phyloP scores from a whole-genome alignment of 2,888 invertebrate genomes.

The Clostera curtula region DNA sequence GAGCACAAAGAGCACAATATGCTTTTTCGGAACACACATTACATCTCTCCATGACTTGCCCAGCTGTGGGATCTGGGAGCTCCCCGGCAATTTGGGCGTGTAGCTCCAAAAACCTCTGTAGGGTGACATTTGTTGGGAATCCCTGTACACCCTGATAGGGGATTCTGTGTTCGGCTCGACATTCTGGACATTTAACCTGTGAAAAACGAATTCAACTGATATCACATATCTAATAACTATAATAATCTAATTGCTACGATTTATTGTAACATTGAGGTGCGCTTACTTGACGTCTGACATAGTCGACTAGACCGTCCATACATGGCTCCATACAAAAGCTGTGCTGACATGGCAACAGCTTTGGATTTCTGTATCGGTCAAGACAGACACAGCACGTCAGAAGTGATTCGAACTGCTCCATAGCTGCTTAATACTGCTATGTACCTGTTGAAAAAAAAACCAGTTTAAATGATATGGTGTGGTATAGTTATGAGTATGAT shows the following conservation, averaged over 20 bases:
- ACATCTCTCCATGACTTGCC: constrained; percentile 94
- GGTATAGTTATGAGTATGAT: no score
- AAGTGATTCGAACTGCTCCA: constrained; percentile 98
- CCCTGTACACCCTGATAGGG: constrained; percentile 96
- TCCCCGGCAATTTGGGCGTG: constrained; percentile 95
- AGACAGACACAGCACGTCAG: constrained; percentile 98
- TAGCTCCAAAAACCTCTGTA: constrained; percentile 94
- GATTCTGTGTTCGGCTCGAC: constrained; percentile 96
- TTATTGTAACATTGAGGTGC: neutral
- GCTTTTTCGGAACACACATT: constrained; percentile 95
- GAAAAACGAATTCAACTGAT: constrained; percentile 20
- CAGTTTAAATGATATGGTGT: neutral
- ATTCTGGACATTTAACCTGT: constrained; percentile 98
- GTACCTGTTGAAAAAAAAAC: constrained; percentile 42
- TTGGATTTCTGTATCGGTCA: constrained; percentile 98
- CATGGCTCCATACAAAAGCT: constrained; percentile 99
- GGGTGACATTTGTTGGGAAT: constrained; percentile 96
- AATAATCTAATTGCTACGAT: neutral
- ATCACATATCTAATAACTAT: neutral
- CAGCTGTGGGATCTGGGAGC: constrained; percentile 91
- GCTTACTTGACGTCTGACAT: constrained; percentile 90
- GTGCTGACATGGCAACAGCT: constrained; percentile 99
- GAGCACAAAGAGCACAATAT: constrained; percentile 90
- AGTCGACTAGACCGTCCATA: constrained; percentile 97
- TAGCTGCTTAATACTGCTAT: constrained; percentile 53